These are phyloP conservation scores for Lycaena phlaeas DNA, from an alignment of 2,888 invertebrate genomes.

Conservation along the genomic window DNA sequence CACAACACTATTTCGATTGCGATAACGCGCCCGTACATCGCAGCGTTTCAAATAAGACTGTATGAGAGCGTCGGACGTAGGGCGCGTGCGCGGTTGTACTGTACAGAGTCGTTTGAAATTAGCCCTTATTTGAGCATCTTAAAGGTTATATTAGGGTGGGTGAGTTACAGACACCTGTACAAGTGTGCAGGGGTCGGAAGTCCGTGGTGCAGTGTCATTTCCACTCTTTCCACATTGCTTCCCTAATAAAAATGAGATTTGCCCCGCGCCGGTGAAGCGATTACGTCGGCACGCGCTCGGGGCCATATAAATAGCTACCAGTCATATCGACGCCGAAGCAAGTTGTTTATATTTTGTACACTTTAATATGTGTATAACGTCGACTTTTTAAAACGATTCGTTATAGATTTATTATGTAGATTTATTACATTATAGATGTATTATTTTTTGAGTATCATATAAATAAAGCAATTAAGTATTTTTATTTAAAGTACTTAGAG, in stretches of 20 bases:
- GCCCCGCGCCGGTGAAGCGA: conserved; percentile 29
- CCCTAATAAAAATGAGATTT: conserved; percentile 66
- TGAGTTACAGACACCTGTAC: conserved; percentile 54
- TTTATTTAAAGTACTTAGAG: no score
- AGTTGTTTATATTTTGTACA: conserved; percentile 5
- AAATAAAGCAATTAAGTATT: no score
- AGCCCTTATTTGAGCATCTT: conserved; percentile 19
- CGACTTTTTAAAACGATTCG: no score
- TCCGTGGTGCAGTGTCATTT: conserved; percentile 68
- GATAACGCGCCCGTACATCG: conserved; percentile 25
- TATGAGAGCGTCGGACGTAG: conserved; percentile 24
- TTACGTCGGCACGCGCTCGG: conserved; percentile 22
- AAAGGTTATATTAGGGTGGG: conserved; percentile 20
- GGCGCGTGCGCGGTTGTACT: conserved; percentile 32
- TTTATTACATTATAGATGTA: no score
- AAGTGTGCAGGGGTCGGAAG: conserved; percentile 56
- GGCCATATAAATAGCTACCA: conserved; percentile 18
- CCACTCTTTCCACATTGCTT: conserved; percentile 62
- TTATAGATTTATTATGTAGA: no score
- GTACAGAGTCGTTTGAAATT: conserved; percentile 20
- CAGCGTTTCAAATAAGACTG: conserved; percentile 43
- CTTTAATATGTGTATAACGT: background rate
- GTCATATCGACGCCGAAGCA: conserved; percentile 15
- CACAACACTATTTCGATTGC: conserved; percentile 39
- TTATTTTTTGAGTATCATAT: no score